These are phyloP conservation scores for Catharus minimus DNA, from an alignment of 2,113 vertebrate genomes.

Conservation along the genomic window DNA sequence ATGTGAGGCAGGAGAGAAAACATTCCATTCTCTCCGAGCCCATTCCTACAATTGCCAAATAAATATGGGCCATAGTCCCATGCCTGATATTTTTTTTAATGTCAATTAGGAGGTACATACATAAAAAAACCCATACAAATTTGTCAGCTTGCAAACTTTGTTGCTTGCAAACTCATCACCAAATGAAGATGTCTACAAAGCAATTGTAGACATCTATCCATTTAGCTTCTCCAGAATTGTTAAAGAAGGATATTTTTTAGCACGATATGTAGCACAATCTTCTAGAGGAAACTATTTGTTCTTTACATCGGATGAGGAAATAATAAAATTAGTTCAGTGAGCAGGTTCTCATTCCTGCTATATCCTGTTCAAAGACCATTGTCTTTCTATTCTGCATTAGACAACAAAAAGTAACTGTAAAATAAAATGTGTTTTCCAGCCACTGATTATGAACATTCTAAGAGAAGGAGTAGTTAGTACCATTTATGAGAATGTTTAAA, in stretches of 20 bases:
- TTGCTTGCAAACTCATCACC: neutral
- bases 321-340: neutral
- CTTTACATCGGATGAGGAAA: neutral
- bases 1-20: neutral
- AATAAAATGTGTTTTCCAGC: neutral
- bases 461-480: neutral
- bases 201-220: neutral
- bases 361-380: neutral
- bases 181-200: neutral
- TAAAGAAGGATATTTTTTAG: neutral
- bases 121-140: neutral
- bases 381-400: neutral
- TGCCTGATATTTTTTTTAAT: fast-evolving
- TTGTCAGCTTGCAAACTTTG: neutral
- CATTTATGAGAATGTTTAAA: neutral
- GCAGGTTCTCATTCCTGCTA: neutral
- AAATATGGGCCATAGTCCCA: neutral
- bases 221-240: neutral
- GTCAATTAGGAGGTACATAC: neutral
- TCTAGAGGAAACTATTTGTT: neutral
- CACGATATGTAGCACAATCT: neutral
- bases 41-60: neutral
- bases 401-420: neutral
- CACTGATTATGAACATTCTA: neutral
- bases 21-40: neutral